Evolutionary conservation across 2,113 vertebrate genomes (phyloP), one percentile per base, ranked within the genome.

Genomic region (Microtus pennsylvanicus): DNA sequence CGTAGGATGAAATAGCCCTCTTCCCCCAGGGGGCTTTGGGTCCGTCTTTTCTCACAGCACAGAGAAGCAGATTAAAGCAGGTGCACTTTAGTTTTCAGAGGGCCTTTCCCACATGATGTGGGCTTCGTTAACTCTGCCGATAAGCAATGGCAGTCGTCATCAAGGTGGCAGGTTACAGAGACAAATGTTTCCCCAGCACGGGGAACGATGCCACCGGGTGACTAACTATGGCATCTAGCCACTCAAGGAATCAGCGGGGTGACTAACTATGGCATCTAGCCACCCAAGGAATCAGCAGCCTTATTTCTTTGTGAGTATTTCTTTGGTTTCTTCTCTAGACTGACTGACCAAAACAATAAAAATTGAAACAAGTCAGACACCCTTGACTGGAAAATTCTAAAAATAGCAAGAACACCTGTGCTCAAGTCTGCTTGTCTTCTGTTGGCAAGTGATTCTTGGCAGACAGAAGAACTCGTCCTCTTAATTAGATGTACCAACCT

Each of bases 361-460:
- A 93, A 93, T n/a, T 78, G 30, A 50, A 83, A 19, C 65, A 95
- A 95, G 70, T 75, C 38, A 93, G 80, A 16, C 28, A 78, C 38
- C 19, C 19, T 26, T 93, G 42, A 69, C 10, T 93, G 74, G 78
- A 90, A 87, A 92, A 94, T 90, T 91, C 83, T 93, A 90, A 93
- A 16, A 75, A 87, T 69, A 89, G 52, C 38, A 82, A 87, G 77
- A 91, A 58, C 45, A 21, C 70, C 52, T 95, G 70, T 45, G 47
- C 22, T 69, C 16, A 52, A 70, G 16, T 81, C 95, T 63, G 86
- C 72, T 82, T 78, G 77, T 70, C 6, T 93, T 93, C 61, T 92
- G 10, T 82, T 72, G 81, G 75, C 50, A 16, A 95, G 80, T 55
- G 55, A 47, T 89, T 87, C 86, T 38, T 78, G 5, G 12, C 69